Evolutionary conservation across 2,888 invertebrate species (phyloP), one percentile per base, ranked within the genome.

Genomic region (Pyralis farinalis): DNA sequence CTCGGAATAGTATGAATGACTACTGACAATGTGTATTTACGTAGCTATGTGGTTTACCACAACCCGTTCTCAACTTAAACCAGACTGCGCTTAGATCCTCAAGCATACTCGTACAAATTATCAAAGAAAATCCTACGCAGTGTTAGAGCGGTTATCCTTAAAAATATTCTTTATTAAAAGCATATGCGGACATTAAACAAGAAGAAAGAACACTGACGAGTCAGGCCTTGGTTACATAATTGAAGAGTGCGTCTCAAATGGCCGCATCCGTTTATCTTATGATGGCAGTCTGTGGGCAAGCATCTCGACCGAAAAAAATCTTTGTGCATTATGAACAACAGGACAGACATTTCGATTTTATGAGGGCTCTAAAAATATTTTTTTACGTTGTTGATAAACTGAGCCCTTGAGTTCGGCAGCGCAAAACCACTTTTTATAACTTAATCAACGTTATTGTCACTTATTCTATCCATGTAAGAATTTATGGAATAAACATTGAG

Each of bases 211-310:
- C 28, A 43, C 36, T 40, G 22, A 27, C 27, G 34, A 49, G 45
- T 50, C 48, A 51, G 45, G 54, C 62, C 61, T 64, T 61, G 53
- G 61, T 70, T 69, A 65, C 69, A 70, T 83, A 78, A 85, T 82
- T 75, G 74, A 70, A 58, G 57, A 58, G 66, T 73, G 51, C 66
- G 63, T 72, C 76, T 78, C 78, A 82, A 85, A 83, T 66, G 82
- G 69, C 55, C 66, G 68, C 80, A 79, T 87, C 86, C 83, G 86
- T 65, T 71, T 71, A 70, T 67, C 69, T 72, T 67, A 62, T 58
- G 54, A 61, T 55, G 55, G 57, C 58, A 58, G 61, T 51, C 58
- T 65, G 62, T 61, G 57, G 63, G 58, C 48, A 66, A 64, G 65
- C 16, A 8, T 21, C 10, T 29, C 12, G 28, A 31, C 3, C n/a